These are phyloP conservation scores for Luffia ferchaultella DNA, from an alignment of 2,888 invertebrate species.

Conservation along the genomic window DNA sequence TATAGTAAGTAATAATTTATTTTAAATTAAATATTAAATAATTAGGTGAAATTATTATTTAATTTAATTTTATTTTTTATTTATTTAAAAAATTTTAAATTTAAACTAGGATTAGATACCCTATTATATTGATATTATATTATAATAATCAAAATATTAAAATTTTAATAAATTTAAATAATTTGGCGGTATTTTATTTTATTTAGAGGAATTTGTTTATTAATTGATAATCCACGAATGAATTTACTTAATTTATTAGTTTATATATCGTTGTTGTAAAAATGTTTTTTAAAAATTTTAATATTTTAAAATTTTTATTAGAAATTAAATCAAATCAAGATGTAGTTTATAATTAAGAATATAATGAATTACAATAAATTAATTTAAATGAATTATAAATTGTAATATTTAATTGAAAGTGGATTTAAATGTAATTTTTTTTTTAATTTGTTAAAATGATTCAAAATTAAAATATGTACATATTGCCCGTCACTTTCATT, in stretches of 20 bases:
- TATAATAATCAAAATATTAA: slow-evolving; percentile 31
- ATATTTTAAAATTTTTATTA: slow-evolving; percentile 42
- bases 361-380: slow-evolving; percentile 74
- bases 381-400: slow-evolving; percentile 53
- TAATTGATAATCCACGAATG: slow-evolving; percentile 59
- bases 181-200: slow-evolving; percentile 65
- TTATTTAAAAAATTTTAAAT: slow-evolving; percentile 24
- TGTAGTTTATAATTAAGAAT: slow-evolving; percentile 71
- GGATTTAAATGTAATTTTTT: slow-evolving; percentile 74
- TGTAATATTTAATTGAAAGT: slow-evolving; percentile 53
- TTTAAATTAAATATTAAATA: slow-evolving; percentile 29
- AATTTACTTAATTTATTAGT: slow-evolving; percentile 32
- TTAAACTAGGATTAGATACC: slow-evolving; percentile 65
- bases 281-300: slow-evolving; percentile 29
- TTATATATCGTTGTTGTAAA: slow-evolving; percentile 40
- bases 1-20: slow-evolving; percentile 24
- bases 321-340: slow-evolving; percentile 74
- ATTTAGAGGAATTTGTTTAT: slow-evolving; percentile 62
- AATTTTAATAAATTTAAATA: slow-evolving; percentile 61
- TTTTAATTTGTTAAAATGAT: slow-evolving; percentile 62
- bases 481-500: slow-evolving; percentile 82
- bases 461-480: slow-evolving; percentile 75
- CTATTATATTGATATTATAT: slow-evolving; percentile 52
- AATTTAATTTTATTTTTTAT: slow-evolving; percentile 20
- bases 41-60: slow-evolving; percentile 12